These are phyloP conservation scores for Branchellion lobata DNA, from an alignment of 2,888 invertebrate genomes.

Conservation along the genomic window DNA sequence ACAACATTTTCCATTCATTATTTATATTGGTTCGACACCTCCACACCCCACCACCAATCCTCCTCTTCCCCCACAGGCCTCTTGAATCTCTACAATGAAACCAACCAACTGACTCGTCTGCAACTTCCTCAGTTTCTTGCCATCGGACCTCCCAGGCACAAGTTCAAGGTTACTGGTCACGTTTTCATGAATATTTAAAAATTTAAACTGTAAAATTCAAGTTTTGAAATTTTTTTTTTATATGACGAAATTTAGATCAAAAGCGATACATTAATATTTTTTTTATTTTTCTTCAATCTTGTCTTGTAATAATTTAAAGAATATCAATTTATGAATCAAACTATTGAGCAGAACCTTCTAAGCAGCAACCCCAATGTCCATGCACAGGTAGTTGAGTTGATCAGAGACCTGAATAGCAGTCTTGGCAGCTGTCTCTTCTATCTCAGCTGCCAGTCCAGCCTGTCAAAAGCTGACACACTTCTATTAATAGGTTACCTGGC, in stretches of 20 bases:
- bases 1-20: too few species aligned
- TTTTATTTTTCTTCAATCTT: background rate
- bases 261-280: background rate
- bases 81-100: conserved; percentile 56
- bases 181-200: too few species aligned
- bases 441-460: conserved; percentile 74
- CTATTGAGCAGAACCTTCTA: too few species aligned
- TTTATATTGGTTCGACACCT: too few species aligned
- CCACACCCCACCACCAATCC: too few species aligned
- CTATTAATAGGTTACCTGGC: conserved; percentile 57
- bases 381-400: conserved; percentile 68
- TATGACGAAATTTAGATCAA: background rate
- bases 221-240: too few species aligned
- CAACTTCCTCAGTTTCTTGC: conserved; percentile 76
- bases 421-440: conserved; percentile 76
- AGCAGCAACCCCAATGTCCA: too few species aligned
- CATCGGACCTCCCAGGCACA: conserved; percentile 81
- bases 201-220: background rate
- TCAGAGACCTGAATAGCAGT: conserved; percentile 73
- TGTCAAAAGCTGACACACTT: conserved; percentile 74
- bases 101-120: conserved; percentile 72
- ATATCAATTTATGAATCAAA: too few species aligned
- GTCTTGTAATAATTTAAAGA: background rate
- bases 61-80: conserved; percentile 53
- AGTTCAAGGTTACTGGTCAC: conserved; percentile 66